A percentile compares a stretch with the other conserved stretches of the same genome.
Conservation (phyloP, 2,113 vertebrate species). For the Pterocles orientalis region DNA sequence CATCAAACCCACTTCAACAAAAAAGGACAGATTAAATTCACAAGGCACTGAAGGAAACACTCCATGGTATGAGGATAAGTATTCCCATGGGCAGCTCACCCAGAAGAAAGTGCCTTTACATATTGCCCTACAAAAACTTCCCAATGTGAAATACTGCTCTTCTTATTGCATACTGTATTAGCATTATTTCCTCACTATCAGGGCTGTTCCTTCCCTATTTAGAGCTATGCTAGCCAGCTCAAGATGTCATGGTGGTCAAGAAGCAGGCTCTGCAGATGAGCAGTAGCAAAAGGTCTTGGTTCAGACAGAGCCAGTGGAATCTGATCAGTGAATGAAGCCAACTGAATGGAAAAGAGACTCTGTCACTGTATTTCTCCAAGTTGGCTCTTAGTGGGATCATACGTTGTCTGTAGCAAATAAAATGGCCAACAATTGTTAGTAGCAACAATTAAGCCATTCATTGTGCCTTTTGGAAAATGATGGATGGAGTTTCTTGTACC, state of each 20-base stretch:
- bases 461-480: not conserved
- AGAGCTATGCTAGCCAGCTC: not conserved
- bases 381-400: not conserved
- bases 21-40: not conserved
- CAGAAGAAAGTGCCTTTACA: not conserved
- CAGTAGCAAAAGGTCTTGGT: not conserved
- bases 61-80: not conserved
- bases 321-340: not conserved
- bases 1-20: not conserved
- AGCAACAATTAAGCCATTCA: slow-evolving; percentile 60
- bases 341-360: slow-evolving; percentile 10
- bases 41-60: not conserved
- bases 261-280: not conserved
- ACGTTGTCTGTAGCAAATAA: not conserved
- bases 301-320: not conserved
- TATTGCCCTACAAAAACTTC: not conserved
- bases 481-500: slow-evolving; percentile 54
- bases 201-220: not conserved
- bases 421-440: slow-evolving; percentile 34
- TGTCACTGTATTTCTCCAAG: slow-evolving; percentile 15
- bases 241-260: not conserved
- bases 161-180: not conserved
- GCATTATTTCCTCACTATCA: not conserved
- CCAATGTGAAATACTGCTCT: not conserved
- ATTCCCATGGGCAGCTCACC: not conserved